These are phyloP conservation scores for Microcebus murinus DNA, from an alignment of 2,113 vertebrate genomes.

Conservation along the genomic window DNA sequence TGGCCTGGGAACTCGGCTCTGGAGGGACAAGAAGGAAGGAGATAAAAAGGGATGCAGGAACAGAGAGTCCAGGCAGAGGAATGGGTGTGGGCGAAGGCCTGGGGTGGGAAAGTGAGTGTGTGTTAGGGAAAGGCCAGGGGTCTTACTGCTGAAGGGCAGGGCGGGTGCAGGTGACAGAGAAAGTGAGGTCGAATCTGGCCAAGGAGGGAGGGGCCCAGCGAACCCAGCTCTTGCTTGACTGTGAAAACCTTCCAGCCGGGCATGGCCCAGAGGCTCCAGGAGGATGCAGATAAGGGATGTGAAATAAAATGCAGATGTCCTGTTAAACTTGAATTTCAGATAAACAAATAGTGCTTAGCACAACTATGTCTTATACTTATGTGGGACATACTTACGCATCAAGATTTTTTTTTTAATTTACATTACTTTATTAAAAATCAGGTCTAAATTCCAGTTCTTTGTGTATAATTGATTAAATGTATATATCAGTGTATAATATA, in stretches of 20 bases:
- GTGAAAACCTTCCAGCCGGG: neutral
- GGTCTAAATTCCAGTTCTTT: neutral
- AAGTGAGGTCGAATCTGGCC: neutral
- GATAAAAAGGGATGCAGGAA: neutral
- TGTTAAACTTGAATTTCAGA: neutral
- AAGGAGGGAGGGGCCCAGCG: neutral
- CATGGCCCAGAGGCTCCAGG: neutral
- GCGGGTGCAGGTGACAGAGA: neutral
- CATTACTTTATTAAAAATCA: slow-evolving; percentile 1
- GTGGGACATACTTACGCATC: neutral
- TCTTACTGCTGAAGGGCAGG: neutral
- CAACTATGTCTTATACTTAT: neutral
- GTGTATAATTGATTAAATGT: neutral
- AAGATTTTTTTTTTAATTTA: neutral
- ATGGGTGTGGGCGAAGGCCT: neutral
- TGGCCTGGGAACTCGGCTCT: neutral
- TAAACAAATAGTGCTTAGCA: neutral
- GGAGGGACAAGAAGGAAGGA: neutral
- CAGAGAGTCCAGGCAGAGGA: neutral
- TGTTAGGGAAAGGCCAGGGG: neutral
- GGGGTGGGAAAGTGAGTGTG: too few relatives aligned
- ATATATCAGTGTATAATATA: neutral
- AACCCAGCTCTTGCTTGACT: neutral
- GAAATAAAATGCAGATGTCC: neutral
- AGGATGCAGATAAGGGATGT: neutral